These are phyloP conservation scores for Melinaea marsaeus DNA, from an alignment of 2,888 invertebrate genomes.

Conservation along the genomic window DNA sequence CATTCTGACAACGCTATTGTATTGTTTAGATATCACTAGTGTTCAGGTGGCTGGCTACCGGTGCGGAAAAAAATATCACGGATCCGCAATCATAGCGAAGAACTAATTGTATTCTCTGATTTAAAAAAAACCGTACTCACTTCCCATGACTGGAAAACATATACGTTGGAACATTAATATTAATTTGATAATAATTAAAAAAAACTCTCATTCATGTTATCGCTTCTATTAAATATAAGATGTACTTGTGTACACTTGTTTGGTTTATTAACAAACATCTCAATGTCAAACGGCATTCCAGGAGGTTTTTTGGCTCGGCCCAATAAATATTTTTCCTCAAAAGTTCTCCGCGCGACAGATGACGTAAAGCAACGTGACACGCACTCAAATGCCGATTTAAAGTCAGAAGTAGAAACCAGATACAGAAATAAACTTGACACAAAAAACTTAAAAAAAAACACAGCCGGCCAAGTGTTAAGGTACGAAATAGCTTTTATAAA, in stretches of 20 bases:
- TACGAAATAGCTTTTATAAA: background rate
- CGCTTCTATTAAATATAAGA: background rate
- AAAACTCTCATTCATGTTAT: background rate
- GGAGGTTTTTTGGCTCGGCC: slow-evolving; percentile 56
- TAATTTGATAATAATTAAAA: background rate
- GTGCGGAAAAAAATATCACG: slow-evolving; percentile 55
- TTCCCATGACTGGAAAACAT: slow-evolving; percentile 68
- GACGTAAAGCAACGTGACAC: slow-evolving; percentile 54
- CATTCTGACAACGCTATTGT: slow-evolving; percentile 14
- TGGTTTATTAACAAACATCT: slow-evolving; percentile 12
- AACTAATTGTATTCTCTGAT: slow-evolving; percentile 51
- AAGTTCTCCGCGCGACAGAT: slow-evolving; percentile 44
- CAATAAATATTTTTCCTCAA: slow-evolving; percentile 43
- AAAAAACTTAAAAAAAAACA: slow-evolving; percentile 9
- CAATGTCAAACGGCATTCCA: slow-evolving; percentile 56
- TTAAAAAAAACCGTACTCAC: slow-evolving; percentile 65
- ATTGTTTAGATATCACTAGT: slow-evolving; percentile 33
- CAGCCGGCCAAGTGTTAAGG: background rate
- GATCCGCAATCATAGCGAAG: slow-evolving; percentile 52
- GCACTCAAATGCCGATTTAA: slow-evolving; percentile 29
- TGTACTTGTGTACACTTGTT: background rate
- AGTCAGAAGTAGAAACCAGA: slow-evolving; percentile 22
- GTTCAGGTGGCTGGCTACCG: slow-evolving; percentile 28
- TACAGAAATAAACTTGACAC: slow-evolving; percentile 24
- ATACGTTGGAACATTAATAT: background rate